A percentile compares a stretch with the other conserved stretches of the same genome.
Evolutionary conservation across 1,140 invertebrate species (phyloP).

Genomic region (Rhynchophorus ferrugineus): DNA sequence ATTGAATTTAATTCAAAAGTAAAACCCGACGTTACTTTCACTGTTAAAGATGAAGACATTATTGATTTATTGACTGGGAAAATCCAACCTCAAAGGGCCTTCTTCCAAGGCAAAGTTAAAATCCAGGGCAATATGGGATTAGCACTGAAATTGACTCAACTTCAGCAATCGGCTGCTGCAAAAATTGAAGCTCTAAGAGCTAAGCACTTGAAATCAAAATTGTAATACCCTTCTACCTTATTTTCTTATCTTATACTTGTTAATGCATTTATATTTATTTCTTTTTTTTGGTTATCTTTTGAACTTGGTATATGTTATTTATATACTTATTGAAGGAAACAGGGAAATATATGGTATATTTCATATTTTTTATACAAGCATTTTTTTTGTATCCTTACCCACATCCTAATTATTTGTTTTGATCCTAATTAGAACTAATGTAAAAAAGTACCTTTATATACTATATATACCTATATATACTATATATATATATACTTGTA

Average conservation of each 20-base stretch:
- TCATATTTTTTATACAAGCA: too few species aligned
- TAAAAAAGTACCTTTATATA: too few species aligned
- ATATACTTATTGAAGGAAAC: too few species aligned
- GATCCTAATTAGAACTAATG: too few species aligned
- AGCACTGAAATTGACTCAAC: constrained; percentile 87
- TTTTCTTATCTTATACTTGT: not conserved
- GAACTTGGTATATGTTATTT: too few species aligned
- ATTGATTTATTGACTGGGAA: constrained; percentile 81
- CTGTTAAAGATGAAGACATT: constrained; percentile 78
- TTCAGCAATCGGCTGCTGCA: constrained; percentile 63
- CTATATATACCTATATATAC: too few species aligned
- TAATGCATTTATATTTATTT: not conserved
- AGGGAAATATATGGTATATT: too few species aligned
- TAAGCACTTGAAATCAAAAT: constrained; percentile 42
- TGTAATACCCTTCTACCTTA: constrained; percentile 2
- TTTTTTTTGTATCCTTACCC: too few species aligned
- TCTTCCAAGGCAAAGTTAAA: constrained; percentile 95
- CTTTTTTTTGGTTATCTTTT: constrained; percentile 3
- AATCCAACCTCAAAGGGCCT: constrained; percentile 91
- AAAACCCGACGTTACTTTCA: constrained; percentile 89
- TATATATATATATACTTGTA: too few species aligned
- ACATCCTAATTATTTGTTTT: too few species aligned
- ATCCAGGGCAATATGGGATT: constrained; percentile 94
- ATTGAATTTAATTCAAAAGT: constrained; percentile 73
- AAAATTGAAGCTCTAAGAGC: constrained; percentile 66